phyloP scores from a whole-genome alignment of 2,888 invertebrate species.

The Nyleta sp. region DNA sequence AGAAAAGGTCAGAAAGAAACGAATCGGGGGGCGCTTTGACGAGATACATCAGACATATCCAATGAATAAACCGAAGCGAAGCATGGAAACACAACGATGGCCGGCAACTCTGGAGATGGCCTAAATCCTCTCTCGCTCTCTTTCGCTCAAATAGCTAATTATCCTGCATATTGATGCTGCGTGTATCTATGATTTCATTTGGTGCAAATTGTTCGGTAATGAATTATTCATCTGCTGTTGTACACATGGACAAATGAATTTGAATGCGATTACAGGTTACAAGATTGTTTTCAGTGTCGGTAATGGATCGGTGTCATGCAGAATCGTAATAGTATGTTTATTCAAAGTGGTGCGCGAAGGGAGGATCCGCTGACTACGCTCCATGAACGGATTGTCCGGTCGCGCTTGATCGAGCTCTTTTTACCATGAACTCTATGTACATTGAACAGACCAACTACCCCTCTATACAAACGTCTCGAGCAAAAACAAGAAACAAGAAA shows the following conservation, averaged over 20 bases:
- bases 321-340: conserved; percentile 48
- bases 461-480: conserved; percentile 35
- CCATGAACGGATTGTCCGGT: conserved; percentile 42
- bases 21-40: too few species aligned
- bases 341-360: conserved; percentile 53
- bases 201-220: conserved; percentile 59
- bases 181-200: conserved; percentile 60
- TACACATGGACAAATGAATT: conserved; percentile 57
- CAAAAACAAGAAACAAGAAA: conserved; percentile 20
- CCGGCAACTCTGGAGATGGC: conserved; percentile 83
- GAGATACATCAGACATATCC: conserved; percentile 41
- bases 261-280: conserved; percentile 44
- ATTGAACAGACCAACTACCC: conserved; percentile 46
- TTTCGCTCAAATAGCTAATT: conserved; percentile 71
- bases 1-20: too few species aligned
- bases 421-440: conserved; percentile 34
- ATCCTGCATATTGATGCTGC: conserved; percentile 72
- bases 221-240: conserved; percentile 58
- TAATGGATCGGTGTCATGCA: conserved; percentile 63
- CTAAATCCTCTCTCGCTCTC: conserved; percentile 76
- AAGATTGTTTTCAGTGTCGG: conserved; percentile 61
- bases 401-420: conserved; percentile 8
- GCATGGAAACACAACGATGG: conserved; percentile 71
- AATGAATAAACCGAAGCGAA: conserved; percentile 65
- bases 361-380: conserved; percentile 60